Evolutionary conservation across 2,888 invertebrate genomes (phyloP), one percentile per base, ranked within the genome.

Genomic region (Hipparchia semele): DNA sequence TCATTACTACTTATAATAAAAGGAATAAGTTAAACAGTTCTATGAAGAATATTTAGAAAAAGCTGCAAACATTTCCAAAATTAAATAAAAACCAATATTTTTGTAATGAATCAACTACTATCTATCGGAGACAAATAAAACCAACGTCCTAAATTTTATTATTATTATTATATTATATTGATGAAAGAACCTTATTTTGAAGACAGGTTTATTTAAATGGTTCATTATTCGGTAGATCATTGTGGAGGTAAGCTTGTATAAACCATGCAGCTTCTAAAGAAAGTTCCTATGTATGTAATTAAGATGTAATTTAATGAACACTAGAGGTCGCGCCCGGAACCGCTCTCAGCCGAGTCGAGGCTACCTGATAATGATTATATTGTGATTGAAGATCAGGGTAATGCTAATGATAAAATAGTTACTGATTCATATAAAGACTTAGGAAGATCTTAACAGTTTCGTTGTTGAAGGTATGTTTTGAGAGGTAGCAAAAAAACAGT

Each of bases 221-320:
- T 88, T 88, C 86, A 90, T 90, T 90, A 90, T 88, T 90, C 85
- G 88, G 90, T 93, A 92, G 92, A 88, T 90, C 91, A 92, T 91
- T 92, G 92, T 92, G 93, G 90, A 90, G 90, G 90, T 90, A 93
- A 93, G 93, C 93, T 94, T 94, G 92, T 94, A 93, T 88, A 94
- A 93, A 93, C 92, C 91, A 91, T 93, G 94, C 94, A 94, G 94
- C 94, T 94, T 94, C 93, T 93, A 91, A 94, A 91, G 86, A 94
- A 93, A 94, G 94, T 94, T 94, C 94, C 94, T 94, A 94, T 94
- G 92, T 93, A 93, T 92, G 92, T 93, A 93, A 92, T 92, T 94
- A 94, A 93, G 93, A 85, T 87, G 91, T 93, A 94, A 92, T 90
- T 90, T 91, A 91, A 90, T 89, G 89, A 88, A 87, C 79, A 91